Percentiles rank a stretch among this genome's conserved stretches.
Evolutionary conservation across 2,113 vertebrate species (phyloP).

Genomic region (Craseonycteris thonglongyai): DNA sequence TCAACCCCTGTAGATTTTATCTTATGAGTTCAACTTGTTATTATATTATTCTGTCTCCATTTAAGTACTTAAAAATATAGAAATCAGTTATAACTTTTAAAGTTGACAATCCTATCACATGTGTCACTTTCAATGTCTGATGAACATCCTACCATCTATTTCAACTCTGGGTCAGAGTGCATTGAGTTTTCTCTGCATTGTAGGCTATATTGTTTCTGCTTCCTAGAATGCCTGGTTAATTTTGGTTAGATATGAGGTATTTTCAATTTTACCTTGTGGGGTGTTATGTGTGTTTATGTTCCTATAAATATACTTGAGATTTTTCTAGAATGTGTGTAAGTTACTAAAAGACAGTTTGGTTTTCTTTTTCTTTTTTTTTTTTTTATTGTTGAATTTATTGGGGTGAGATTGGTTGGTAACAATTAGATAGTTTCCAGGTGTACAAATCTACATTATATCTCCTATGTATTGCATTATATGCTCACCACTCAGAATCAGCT

Average conservation of each 20-base stretch:
- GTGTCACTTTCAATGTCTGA: background rate
- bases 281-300: background rate
- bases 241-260: background rate
- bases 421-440: too few relatives aligned
- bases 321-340: background rate
- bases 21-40: background rate
- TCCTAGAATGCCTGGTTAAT: background rate
- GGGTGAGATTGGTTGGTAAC: too few relatives aligned
- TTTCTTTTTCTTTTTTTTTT: background rate
- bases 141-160: background rate
- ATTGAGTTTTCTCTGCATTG: background rate
- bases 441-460: too few relatives aligned
- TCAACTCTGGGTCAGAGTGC: background rate
- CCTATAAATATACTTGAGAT: background rate
- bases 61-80: background rate
- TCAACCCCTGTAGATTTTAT: background rate
- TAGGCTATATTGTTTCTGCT: background rate
- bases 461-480: too few relatives aligned
- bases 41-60: background rate
- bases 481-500: too few relatives aligned
- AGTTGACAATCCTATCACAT: too few relatives aligned
- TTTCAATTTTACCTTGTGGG: background rate
- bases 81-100: background rate
- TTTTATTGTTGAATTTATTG: too few relatives aligned
- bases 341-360: background rate